Evolutionary conservation across 1,140 invertebrate species (phyloP).

Genomic region (Euura lappo): DNA sequence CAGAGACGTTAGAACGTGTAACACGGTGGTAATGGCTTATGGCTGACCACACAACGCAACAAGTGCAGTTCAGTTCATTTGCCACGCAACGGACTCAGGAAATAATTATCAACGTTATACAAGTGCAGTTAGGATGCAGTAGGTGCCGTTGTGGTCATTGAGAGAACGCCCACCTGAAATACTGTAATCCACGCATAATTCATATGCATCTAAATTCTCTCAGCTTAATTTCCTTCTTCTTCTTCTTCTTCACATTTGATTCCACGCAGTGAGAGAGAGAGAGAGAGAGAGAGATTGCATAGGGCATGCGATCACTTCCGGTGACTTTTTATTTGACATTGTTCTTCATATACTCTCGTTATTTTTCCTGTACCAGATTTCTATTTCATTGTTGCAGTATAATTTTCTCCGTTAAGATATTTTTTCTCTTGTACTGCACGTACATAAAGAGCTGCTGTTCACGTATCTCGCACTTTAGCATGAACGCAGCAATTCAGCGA

Average conservation of each 20-base stretch:
- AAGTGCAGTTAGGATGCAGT: background rate
- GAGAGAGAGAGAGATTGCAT: too few relatives aligned
- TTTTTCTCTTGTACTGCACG: background rate
- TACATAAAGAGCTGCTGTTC: background rate
- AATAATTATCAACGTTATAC: background rate
- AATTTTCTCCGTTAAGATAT: background rate
- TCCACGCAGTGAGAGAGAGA: too few relatives aligned
- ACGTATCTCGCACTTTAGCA: too few relatives aligned
- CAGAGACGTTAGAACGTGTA: too few relatives aligned
- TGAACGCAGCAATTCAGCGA: too few relatives aligned
- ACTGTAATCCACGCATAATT: background rate
- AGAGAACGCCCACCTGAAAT: background rate
- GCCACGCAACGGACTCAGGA: background rate
- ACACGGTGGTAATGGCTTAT: too few relatives aligned
- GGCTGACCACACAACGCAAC: background rate
- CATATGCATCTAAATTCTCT: background rate
- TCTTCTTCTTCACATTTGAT: background rate
- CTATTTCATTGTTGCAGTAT: background rate
- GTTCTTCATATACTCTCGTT: too few relatives aligned
- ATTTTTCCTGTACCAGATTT: background rate
- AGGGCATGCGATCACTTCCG: background rate
- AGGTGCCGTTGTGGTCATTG: background rate
- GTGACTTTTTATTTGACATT: background rate
- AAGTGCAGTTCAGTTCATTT: conserved; percentile 15
- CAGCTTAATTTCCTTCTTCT: background rate